Evolutionary conservation across 2,113 vertebrate species (phyloP), one percentile per base, ranked within the genome.

Genomic region (Oophaga pumilio): DNA sequence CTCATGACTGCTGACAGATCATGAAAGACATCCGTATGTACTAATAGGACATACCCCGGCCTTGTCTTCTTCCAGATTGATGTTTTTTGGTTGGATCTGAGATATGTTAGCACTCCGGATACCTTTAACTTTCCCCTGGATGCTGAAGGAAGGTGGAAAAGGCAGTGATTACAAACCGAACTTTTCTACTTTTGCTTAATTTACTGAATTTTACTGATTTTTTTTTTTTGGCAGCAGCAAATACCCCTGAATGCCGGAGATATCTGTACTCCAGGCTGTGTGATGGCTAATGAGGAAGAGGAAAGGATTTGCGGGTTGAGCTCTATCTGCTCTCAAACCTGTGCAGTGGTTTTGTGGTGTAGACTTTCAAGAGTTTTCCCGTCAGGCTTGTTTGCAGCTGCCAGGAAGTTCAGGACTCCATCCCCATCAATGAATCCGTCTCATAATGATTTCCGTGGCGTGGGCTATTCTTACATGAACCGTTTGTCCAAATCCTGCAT

Each of bases 331-430:
- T 74, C 22, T 73, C 4, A 82, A 22, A 84, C 82, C 52, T 84
- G 82, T 59, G 66, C 53, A 28, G 81, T 83, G 81, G 81, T 68
- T 82, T 83, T 83, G 81, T 83, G 81, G 81, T 83, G 81, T 43
- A 68, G 80, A 50, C 80, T 82, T 82, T 52, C 60, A 83, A 69
- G 81, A 53, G 62, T 83, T 83, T 83, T 83, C 81, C 81, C n/a
- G n/a, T 83, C 81, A 26, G 81, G 17, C 49, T 83, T 26, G 22
- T 24, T 52, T 53, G 49, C 81, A 83, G 62, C 62, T 83, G 81
- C 62, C 50, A 69, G 81, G 62, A 82, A 83, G 50, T 18, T 28
- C 15, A 53, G 66, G 62, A 18, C 62, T 53, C 43, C 1, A 17
- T 82, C 60, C 22, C 22, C 24, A 53, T 53, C 43, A 83, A 13